These are phyloP conservation scores for Ichneumon xanthorius DNA, from an alignment of 2,888 invertebrate genomes.

Conservation along the genomic window DNA sequence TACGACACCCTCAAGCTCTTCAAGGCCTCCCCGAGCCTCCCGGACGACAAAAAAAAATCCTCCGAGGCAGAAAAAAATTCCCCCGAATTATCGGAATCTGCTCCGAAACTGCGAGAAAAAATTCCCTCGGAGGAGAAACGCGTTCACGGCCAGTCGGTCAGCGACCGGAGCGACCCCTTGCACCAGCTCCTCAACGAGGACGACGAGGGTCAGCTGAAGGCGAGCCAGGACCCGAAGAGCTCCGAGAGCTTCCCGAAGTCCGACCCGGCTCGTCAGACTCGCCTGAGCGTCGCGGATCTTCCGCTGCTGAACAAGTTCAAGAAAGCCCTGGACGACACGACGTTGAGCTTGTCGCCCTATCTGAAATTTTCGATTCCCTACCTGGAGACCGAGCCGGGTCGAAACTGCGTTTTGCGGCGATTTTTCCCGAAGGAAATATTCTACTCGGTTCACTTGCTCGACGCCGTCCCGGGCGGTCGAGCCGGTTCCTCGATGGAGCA, in stretches of 20 bases:
- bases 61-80: constrained; percentile 52
- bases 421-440: constrained; percentile 92
- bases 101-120: constrained; percentile 70
- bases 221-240: constrained; percentile 82
- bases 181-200: constrained; percentile 86
- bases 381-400: constrained; percentile 93
- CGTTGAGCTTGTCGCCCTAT: constrained; percentile 94
- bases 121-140: constrained; percentile 82
- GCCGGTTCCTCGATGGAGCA: constrained; percentile 69
- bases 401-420: constrained; percentile 90
- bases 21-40: no score
- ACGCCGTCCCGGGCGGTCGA: constrained; percentile 79
- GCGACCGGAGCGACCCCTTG: constrained; percentile 94
- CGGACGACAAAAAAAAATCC: no score
- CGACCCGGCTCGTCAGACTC: constrained; percentile 63
- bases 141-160: constrained; percentile 87
- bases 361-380: constrained; percentile 94
- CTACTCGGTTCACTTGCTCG: constrained; percentile 88
- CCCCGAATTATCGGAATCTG: constrained; percentile 67
- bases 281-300: constrained; percentile 86
- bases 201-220: constrained; percentile 83
- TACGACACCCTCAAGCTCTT: no score
- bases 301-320: constrained; percentile 90
- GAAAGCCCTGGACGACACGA: constrained; percentile 90
- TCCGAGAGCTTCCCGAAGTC: constrained; percentile 71